Evolutionary conservation across 2,113 vertebrate genomes (phyloP).

Genomic region (Notechis scutatus): DNA sequence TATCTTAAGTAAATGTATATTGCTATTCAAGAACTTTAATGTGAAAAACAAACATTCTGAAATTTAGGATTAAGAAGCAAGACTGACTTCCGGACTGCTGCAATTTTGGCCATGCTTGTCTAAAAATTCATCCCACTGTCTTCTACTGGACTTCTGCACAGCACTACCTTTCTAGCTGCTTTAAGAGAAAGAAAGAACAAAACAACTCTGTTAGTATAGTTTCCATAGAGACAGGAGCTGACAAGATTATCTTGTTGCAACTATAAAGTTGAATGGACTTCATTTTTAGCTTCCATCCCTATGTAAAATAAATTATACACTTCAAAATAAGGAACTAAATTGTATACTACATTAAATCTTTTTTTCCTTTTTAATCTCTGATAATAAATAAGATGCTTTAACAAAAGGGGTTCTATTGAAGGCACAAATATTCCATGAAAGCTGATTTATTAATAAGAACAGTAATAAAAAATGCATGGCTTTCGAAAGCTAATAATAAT

Average conservation of each 20-base stretch:
- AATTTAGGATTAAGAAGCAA: neutral
- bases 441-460: constrained; percentile 26
- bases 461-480: constrained; percentile 13
- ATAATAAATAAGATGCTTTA: neutral
- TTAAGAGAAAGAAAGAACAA: constrained; percentile 25
- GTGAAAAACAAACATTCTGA: neutral
- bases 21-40: neutral
- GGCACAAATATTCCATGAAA: neutral
- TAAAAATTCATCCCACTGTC: neutral
- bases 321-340: constrained; percentile 28
- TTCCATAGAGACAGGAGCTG: constrained; percentile 60
- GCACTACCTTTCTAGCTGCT: constrained; percentile 23
- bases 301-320: constrained; percentile 36
- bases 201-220: constrained; percentile 25
- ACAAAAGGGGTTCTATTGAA: neutral
- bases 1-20: neutral
- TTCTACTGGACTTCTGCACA: neutral
- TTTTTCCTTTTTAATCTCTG: constrained; percentile 9
- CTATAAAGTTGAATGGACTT: constrained; percentile 48
- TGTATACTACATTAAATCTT: constrained; percentile 27
- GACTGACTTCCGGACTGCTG: neutral
- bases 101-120: neutral
- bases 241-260: constrained; percentile 41
- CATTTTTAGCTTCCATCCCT: constrained; percentile 35
- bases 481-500: constrained; percentile 10